Evolutionary conservation across 2,888 invertebrate species (phyloP).

Genomic region (Cephus spinipes): DNA sequence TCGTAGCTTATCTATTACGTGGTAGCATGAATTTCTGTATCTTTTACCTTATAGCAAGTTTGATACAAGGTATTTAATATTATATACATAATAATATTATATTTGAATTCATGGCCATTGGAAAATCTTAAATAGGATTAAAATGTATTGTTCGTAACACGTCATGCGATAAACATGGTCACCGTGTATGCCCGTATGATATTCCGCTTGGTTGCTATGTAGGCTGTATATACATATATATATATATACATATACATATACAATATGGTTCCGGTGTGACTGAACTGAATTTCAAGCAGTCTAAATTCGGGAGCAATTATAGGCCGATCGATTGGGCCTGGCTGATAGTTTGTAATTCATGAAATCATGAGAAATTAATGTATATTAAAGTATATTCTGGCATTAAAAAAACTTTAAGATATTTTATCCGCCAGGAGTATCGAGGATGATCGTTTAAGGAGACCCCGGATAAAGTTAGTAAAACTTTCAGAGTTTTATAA

Average conservation of each 20-base stretch:
- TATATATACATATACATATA: neutral
- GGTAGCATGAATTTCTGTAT: neutral
- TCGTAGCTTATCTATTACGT: neutral
- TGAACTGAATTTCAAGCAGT: neutral
- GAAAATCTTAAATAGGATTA: neutral
- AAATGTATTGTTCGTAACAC: neutral
- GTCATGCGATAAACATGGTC: neutral
- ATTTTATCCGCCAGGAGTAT: neutral
- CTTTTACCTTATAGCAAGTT: neutral
- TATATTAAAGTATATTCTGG: neutral
- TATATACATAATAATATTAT: neutral
- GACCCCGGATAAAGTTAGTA: neutral
- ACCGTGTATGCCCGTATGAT: neutral
- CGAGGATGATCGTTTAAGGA: neutral
- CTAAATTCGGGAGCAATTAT: neutral
- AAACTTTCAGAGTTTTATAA: neutral
- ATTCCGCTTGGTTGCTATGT: neutral
- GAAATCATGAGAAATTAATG: neutral
- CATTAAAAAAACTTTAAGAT: neutral
- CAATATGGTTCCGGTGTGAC: neutral
- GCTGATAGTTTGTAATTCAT: neutral
- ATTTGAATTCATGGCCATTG: neutral
- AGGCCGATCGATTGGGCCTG: neutral
- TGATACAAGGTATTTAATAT: neutral
- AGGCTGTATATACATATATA: neutral